Evolutionary conservation across 2,888 invertebrate species (phyloP).

Genomic region (Caenorhabditis auriculariae): DNA sequence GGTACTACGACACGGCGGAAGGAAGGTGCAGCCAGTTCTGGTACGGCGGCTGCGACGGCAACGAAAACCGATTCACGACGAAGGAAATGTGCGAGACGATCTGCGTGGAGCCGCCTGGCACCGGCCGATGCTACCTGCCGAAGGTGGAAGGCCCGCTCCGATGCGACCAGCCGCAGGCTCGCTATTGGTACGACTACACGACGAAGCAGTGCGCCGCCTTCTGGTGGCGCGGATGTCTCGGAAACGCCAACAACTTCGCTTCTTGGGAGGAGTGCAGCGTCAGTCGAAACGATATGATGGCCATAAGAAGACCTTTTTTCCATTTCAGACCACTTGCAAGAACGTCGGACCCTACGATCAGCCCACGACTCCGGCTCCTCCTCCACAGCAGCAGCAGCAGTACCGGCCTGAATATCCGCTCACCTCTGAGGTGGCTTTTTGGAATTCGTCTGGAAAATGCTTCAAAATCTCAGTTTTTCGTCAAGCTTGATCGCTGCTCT

Average conservation of each 20-base stretch:
- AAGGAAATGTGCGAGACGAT: conserved; percentile 58
- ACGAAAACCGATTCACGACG: conserved; percentile 72
- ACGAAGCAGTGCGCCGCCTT: conserved; percentile 60
- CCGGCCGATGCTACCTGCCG: conserved; percentile 60
- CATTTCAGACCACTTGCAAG: conserved; percentile 44
- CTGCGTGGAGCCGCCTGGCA: conserved; percentile 60
- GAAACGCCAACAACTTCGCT: conserved; percentile 61
- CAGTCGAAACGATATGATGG: background rate
- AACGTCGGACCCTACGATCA: conserved; percentile 43
- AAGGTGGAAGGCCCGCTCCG: conserved; percentile 58
- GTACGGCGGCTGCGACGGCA: conserved; percentile 87
- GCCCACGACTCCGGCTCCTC: conserved; percentile 24
- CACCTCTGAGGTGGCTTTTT: no score
- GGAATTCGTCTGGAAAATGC: no score
- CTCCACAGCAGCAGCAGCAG: conserved; percentile 10
- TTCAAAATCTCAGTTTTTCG: no score
- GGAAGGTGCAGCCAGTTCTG: conserved; percentile 78
- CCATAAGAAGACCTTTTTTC: background rate
- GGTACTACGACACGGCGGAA: conserved; percentile 77
- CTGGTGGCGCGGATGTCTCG: conserved; percentile 63
- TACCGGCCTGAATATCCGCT: conserved; percentile 1
- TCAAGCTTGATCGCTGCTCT: no score
- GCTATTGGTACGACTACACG: conserved; percentile 57
- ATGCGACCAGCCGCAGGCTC: conserved; percentile 53
- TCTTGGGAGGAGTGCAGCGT: conserved; percentile 57